These are phyloP conservation scores for Alcedo quadribrachys DNA, from an alignment of 2,797 vertebrate species.

Conservation along the genomic window DNA sequence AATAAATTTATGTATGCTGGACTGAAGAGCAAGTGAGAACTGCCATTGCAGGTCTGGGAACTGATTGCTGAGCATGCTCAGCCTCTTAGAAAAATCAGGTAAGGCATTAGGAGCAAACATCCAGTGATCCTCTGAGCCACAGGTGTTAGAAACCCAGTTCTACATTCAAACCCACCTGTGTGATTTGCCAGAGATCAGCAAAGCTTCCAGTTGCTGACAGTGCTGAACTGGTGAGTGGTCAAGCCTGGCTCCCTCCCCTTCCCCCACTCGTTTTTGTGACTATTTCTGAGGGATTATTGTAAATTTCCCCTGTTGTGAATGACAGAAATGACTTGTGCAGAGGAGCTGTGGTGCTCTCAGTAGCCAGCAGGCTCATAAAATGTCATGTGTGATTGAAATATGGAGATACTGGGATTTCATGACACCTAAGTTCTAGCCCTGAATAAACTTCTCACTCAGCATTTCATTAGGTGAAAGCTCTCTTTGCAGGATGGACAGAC, in stretches of 20 bases:
- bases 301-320: not conserved
- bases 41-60: not conserved
- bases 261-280: not conserved
- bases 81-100: not conserved
- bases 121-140: not conserved
- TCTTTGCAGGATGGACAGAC: conserved; percentile 31
- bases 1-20: not conserved
- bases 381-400: not conserved
- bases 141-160: not conserved
- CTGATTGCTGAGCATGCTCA: not conserved
- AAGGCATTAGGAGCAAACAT: not conserved
- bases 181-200: not conserved
- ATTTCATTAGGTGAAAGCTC: conserved; percentile 41
- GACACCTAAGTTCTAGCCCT: conserved; percentile 15
- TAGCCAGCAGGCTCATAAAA: not conserved
- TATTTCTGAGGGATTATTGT: not conserved
- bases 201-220: not conserved
- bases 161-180: not conserved
- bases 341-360: not conserved
- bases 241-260: not conserved
- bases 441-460: conserved; percentile 13
- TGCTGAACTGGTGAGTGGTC: not conserved
- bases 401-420: not conserved
- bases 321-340: not conserved
- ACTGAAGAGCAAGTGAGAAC: not conserved